Evolutionary conservation across 2,113 vertebrate genomes (phyloP), one percentile per base, ranked within the genome.

Genomic region (Callipepla californica): DNA sequence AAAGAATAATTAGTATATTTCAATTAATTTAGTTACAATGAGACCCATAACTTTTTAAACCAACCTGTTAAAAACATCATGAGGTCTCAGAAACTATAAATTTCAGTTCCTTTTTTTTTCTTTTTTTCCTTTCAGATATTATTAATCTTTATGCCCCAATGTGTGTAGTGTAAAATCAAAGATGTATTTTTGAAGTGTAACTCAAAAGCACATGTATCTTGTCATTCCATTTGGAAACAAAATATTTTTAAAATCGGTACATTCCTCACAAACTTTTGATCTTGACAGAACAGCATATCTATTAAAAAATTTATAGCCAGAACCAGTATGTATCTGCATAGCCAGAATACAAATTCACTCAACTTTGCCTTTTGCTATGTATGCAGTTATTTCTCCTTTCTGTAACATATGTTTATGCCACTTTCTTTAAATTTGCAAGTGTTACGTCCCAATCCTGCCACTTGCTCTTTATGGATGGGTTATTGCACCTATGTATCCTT

Each of bases 201-300:
- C 34, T 63, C 61, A 86, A 94, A 93, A 65, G 22, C 47, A 59
- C 22, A 38, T 89, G 51, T 84, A 89, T 92, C 89, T 89, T 96
- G 86, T 90, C 87, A 78, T 44, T 85, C 53, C 16, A 9, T 81
- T 68, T n/a, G 23, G 70, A 81, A 85, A 69, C 4, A 82, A 89
- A 92, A 89, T 26, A 5, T 81, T 94, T 92, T 89, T 81, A 57
- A 87, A 93, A 85, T 85, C 66, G 72, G 2, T 26, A 79, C 70
- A 61, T 92, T 90, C 63, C 61, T 80, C 42, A 62, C 79, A 90
- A 94, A 87, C 79, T 63, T 96, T 91, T 94, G 92, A 93, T 93
- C 85, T 82, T 87, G 79, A 83, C 20, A 42, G 32, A 94, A 28
- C 55, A 81, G 48, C 20, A 20, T 69, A 76, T 47, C 58, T 86